Evolutionary conservation across 2,888 invertebrate genomes (phyloP), one percentile per base, ranked within the genome.

Genomic region (Chromoteleia sp.): DNA sequence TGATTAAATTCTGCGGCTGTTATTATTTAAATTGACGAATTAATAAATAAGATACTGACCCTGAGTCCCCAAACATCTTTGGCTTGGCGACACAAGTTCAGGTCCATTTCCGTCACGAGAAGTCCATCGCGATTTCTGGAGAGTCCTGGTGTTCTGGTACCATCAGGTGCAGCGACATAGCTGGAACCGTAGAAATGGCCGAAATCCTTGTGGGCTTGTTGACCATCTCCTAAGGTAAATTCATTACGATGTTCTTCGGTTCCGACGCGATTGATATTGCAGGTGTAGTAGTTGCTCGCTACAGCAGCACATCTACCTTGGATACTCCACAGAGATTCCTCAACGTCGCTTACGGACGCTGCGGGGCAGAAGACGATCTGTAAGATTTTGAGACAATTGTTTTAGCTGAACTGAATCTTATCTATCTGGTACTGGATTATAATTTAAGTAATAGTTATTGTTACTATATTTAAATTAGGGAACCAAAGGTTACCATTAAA

Each of bases 111-210:
- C 0, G 95, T 94, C 3, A 99, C 94, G 4, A 99, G 93, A 6
- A 99, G 92, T 1, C 99, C 99, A 91, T 98, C 97, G 39, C 92
- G 93, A 7, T 93, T 89, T 71, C 96, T 94, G 0, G 96, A 96
- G 10, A 98, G 92, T 15, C 96, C 95, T n/a, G 97, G 98, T 73
- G 98, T 98, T 88, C 99, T 94, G 41, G 94, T 94, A 0, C 99
- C 99, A 93, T 99, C 96, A 0, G 99, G 99, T 1, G 96, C 97
- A 6, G 98, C 95, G 0, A 98, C 94, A 90, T 99, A 99, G 85
- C 97, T 97, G 0, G 98, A 98, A 0, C 98, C 99, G 91, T 98
- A 99, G 91, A 99, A 99, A 85, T 96, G 96, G 7, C 99, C 98
- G 86, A 98, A 96, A 78, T 95, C 94, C 84, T 94, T 95, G 82